Conservation (phyloP, 35 echinoderm and acorn worm genomes). For the Lytechinus variegatus region DNA sequence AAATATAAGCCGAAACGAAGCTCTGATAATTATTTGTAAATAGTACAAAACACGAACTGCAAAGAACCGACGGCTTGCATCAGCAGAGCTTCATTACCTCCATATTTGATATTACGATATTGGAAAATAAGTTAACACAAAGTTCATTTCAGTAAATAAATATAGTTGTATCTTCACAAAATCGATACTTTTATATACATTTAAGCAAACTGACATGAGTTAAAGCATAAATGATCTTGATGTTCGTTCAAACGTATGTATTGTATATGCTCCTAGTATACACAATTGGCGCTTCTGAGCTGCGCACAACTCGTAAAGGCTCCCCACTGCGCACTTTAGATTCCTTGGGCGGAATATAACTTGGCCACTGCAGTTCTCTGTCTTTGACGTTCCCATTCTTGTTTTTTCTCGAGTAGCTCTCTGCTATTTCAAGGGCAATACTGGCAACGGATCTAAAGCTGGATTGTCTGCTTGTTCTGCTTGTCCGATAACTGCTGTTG, state of each 20-base stretch:
- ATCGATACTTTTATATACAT: background rate
- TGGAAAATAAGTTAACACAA: background rate
- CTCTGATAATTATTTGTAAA: background rate
- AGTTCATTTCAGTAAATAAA: background rate
- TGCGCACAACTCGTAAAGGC: constrained; percentile 48
- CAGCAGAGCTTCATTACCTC: background rate
- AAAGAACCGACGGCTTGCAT: background rate
- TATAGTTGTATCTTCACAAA: background rate
- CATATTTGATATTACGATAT: background rate
- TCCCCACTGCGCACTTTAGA: constrained; percentile 46
- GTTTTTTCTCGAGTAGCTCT: constrained; percentile 22
- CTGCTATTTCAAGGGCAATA: constrained; percentile 67
- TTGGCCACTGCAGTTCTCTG: constrained; percentile 66
- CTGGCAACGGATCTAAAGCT: constrained; percentile 93
- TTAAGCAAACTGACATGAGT: background rate
- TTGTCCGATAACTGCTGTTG: constrained; percentile 41
- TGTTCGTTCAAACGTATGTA: constrained; percentile 26
- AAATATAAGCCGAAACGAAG: background rate
- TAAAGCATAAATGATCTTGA: background rate
- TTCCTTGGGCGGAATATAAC: constrained; percentile 67
- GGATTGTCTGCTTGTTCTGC: constrained; percentile 74
- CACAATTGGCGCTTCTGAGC: constrained; percentile 25
- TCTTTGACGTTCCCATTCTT: constrained; percentile 17
- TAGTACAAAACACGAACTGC: background rate
- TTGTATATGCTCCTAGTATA: constrained; percentile 44